Evolutionary conservation across 1,140 invertebrate species (phyloP).

Genomic region (Maniola jurtina): DNA sequence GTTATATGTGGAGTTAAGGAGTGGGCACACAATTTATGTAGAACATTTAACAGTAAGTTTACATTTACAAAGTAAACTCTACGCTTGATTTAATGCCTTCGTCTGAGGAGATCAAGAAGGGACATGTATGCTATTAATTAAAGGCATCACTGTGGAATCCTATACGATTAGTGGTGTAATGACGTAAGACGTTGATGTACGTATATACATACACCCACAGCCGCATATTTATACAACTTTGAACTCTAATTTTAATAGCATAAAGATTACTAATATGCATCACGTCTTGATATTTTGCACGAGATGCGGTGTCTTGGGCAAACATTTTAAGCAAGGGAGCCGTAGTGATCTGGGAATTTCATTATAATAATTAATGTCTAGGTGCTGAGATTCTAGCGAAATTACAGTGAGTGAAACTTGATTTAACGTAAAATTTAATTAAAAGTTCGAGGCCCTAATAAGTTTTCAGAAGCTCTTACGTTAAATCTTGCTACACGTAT

Average conservation of each 20-base stretch:
- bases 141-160: conserved; percentile 56
- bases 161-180: conserved; percentile 65
- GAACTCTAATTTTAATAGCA: neutral
- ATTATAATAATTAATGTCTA: conserved; percentile 10
- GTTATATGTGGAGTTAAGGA: no score
- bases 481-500: no score
- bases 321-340: conserved; percentile 34
- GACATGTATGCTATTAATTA: conserved; percentile 54
- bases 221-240: neutral
- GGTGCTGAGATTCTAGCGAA: neutral
- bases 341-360: conserved; percentile 1
- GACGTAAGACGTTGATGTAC: conserved; percentile 52
- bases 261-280: neutral
- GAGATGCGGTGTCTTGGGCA: conserved; percentile 21
- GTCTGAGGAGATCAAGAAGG: conserved; percentile 30
- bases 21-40: no score
- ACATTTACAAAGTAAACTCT: conserved; percentile 17
- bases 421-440: neutral
- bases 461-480: no score
- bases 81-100: conserved; percentile 28
- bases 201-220: conserved; percentile 7
- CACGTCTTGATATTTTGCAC: neutral
- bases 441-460: neutral
- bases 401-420: conserved; percentile 4
- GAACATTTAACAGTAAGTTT: no score